Evolutionary conservation across 2,888 invertebrate genomes (phyloP), one percentile per base, ranked within the genome.

Genomic region (Crocallis elinguaria): DNA sequence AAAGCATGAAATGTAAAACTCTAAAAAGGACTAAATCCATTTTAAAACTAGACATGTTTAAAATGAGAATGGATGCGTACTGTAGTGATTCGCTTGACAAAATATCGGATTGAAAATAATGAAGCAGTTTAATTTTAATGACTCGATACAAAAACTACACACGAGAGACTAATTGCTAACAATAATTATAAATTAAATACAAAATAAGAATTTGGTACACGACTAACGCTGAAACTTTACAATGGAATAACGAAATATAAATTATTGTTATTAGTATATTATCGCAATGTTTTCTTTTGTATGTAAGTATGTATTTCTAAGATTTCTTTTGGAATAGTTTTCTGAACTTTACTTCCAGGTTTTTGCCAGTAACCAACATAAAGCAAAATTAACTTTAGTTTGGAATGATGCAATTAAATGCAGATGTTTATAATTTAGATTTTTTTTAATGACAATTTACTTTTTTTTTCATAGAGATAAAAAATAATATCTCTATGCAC

Each of bases 151-250:
- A 41, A 60, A 54, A 48, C 29, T 60, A 58, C 50, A 45, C 32
- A 29, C 42, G 43, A 50, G 25, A 48, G 6, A 44, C 45, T 54
- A 57, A 23, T 23, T 38, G 16, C 19, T 49, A 45, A 21, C 16
- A 25, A 48, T 13, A 52, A 52, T 14, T 42, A 36, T 19, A 39
- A 44, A 29, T 53, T 42, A 62, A 60, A 62, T 55, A 62, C 48
- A 58, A 56, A n/a, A 59, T 56, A 55, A 56, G 27, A 49, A 63
- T 65, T 61, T 59, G 51, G 64, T 67, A 57, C 50, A 58, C 65
- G 56, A 64, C 56, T 58, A 51, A 42, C 6, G 11, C 8, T 9
- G 12, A 37, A 21, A n/a, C n/a, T n/a, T n/a, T n/a, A n/a, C n/a
- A n/a, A n/a, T n/a, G n/a, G n/a, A n/a, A n/a, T n/a, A n/a, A n/a